Evolutionary conservation across 2,888 invertebrate species (phyloP).

Genomic region (Bursaphelenchus okinawaensis): DNA sequence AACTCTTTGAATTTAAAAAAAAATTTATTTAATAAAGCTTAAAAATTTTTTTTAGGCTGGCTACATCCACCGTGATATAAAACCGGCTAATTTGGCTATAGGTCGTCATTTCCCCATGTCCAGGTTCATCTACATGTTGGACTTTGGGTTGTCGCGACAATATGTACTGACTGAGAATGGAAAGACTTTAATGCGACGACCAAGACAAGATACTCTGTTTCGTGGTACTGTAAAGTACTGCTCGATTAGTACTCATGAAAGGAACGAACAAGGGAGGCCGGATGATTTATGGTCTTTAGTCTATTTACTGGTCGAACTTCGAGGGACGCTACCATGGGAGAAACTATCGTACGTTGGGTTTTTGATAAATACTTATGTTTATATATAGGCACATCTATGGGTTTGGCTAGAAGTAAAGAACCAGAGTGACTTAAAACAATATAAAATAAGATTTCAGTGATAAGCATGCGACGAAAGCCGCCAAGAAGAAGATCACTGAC

Average conservation of each 20-base stretch:
- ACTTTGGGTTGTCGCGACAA: constrained; percentile 36
- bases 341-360: neutral
- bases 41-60: neutral
- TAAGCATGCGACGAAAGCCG: constrained; percentile 35
- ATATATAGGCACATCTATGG: too few relatives aligned
- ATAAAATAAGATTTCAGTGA: constrained; percentile 13
- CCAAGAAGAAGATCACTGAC: constrained; percentile 33
- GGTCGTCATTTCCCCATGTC: constrained; percentile 21
- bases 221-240: constrained; percentile 36
- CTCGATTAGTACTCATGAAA: constrained; percentile 32
- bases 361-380: too few relatives aligned
- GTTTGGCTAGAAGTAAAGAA: neutral
- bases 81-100: constrained; percentile 17
- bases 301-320: constrained; percentile 36
- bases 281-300: constrained; percentile 39
- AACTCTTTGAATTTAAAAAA: too few relatives aligned
- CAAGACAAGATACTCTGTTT: constrained; percentile 27
- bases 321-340: constrained; percentile 29
- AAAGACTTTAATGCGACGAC: constrained; percentile 19
- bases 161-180: constrained; percentile 20
- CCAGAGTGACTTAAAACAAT: neutral
- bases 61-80: constrained; percentile 24
- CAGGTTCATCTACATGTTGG: constrained; percentile 31
- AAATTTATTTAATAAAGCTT: neutral
- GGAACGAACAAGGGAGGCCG: constrained; percentile 34